Base-by-base conservation (phyloP, 2,888 invertebrate genomes). In the Platycheirus rosarum region DNA sequence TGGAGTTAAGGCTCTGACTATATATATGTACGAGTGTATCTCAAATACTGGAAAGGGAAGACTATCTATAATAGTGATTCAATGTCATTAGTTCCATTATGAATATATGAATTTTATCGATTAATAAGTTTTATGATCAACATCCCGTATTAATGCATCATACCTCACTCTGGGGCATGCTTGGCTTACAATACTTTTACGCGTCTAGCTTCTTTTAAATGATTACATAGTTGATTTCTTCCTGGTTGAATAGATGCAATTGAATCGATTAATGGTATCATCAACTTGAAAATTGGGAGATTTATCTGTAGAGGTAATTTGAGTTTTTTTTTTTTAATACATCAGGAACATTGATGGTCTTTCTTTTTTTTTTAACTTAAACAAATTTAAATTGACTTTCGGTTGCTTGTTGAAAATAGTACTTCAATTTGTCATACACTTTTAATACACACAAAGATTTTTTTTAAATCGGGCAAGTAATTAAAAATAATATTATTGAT, bases 61-160 rank as follows among this genome's bases (percentile, higher is more conserved):
- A 8, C 6, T 42, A 0, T 32, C 49, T 37, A 55, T 18, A 48
- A 74, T n/a, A n/a, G n/a, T n/a, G n/a, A 62, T 79, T 79, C 74
- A 79, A 79, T 79, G 79, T 79, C 79, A 63, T 79, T 69, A 74
- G 48, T 29, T 13, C 74, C 74, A 74, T 55, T 55, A 51, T 51
- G 32, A 44, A 35, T 16, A 20, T 16, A 20, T 9, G 7, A 60
- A 49, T 48, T 42, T 40, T 18, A 65, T 77, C 63, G 77, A 77
- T 78, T 62, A 78, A 73, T 74, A 68, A 55, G 60, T 74, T 73
- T 57, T n/a, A 9, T 18, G 18, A 51, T 71, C 60, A 9, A 51
- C 71, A 70, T 60, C 57, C 46, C 6, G n/a, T 66, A 44, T 44
- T 11, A 32, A 55, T 73, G 46, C 65, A 57, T 46, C 44, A 55